phyloP scores from a whole-genome alignment of 37 sponge, comb jelly and placozoan species.

The Amphimedon queenslandica region DNA sequence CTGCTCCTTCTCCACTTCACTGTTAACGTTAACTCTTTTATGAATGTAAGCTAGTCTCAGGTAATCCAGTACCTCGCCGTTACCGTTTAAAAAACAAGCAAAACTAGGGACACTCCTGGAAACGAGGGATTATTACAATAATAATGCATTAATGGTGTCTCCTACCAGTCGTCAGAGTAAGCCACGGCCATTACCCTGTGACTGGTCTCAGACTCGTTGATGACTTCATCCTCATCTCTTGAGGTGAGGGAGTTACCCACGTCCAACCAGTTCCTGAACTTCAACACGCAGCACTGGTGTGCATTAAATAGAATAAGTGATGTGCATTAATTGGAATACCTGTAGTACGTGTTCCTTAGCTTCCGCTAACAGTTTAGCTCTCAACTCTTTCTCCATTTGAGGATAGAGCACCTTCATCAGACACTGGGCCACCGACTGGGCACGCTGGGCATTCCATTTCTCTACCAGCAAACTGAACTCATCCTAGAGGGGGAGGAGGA shows the following conservation, averaged over 20 bases:
- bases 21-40: constrained; percentile 38
- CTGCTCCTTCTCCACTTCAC: constrained; percentile 53
- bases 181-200: constrained; percentile 59
- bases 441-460: constrained; percentile 96
- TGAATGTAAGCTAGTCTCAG: constrained; percentile 47
- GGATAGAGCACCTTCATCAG: constrained; percentile 90
- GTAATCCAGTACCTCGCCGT: constrained; percentile 69
- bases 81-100: constrained; percentile 59
- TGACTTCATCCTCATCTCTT: constrained; percentile 2
- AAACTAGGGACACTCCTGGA: constrained; percentile 54
- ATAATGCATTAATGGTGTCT: neutral
- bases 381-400: constrained; percentile 80
- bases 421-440: constrained; percentile 72
- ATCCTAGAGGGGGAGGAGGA: constrained; percentile 37
- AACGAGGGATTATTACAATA: neutral
- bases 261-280: constrained; percentile 69
- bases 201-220: constrained; percentile 23
- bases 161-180: constrained; percentile 61
- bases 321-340: constrained; percentile 26
- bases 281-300: constrained; percentile 53
- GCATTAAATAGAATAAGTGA: neutral
- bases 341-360: constrained; percentile 82
- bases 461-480: constrained; percentile 84
- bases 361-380: constrained; percentile 66
- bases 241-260: constrained; percentile 51